A percentile compares a stretch with the other conserved stretches of the same genome.
These are phyloP conservation scores for Deroptyus accipitrinus DNA, from an alignment of 2,113 vertebrate genomes.

Conservation along the genomic window DNA sequence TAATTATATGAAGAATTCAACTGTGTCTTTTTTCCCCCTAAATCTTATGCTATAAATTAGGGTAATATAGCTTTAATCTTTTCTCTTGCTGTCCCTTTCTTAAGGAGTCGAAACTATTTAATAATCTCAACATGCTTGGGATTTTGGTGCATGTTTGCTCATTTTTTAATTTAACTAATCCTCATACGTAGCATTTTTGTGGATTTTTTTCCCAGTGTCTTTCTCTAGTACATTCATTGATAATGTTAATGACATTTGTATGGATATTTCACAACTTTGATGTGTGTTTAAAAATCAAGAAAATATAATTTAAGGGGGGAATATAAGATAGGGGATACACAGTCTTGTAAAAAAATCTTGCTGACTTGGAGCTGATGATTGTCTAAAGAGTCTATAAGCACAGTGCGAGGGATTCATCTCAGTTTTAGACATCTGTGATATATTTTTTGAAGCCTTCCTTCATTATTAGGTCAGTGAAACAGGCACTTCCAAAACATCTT, in stretches of 20 bases:
- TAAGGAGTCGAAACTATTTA: not conserved
- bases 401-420: not conserved
- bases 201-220: not conserved
- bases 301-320: not conserved
- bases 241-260: not conserved
- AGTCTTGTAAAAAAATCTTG: not conserved
- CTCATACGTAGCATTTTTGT: not conserved
- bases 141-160: not conserved
- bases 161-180: not conserved
- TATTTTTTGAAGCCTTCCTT: not conserved
- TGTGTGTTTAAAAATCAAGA: not conserved
- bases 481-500: not conserved
- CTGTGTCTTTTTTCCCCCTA: accelerated
- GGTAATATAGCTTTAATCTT: not conserved
- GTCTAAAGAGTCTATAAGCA: not conserved
- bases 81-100: not conserved
- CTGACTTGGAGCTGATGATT: not conserved
- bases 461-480: not conserved
- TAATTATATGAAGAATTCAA: not conserved
- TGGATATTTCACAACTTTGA: not conserved
- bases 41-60: not conserved
- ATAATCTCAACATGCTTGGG: not conserved
- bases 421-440: not conserved
- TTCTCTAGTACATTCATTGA: not conserved
- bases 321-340: not conserved